Evolutionary conservation across 2,113 vertebrate species (phyloP), one percentile per base, ranked within the genome.

Genomic region (Lasiurus cinereus): DNA sequence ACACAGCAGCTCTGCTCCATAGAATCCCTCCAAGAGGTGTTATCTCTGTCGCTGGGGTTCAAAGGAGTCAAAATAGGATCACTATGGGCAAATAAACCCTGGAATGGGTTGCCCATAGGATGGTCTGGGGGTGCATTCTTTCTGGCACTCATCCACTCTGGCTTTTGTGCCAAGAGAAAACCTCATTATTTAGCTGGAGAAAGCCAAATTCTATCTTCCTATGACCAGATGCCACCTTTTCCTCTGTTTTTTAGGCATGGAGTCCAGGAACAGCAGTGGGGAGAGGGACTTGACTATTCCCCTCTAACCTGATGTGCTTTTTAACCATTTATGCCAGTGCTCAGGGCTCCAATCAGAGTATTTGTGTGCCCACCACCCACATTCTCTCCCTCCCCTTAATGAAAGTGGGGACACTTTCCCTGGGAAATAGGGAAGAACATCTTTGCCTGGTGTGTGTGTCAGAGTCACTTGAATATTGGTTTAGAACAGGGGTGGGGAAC

Each of bases 91-190:
- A n/a, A 54, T 21, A 62, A 62, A 54, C 36, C 50, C 4, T 64
- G 48, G 33, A 50, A 3, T 50, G 9, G 7, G 10, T 27, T 79
- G n/a, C 72, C 22, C 48, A 50, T 33, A 70, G 31, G 66, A 48
- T 85, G 77, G 39, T 48, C 27, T 83, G 3, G 50, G 50, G 13
- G 46, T 16, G 83, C 52, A 16, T 24, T 79, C 15, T 66, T 2
- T 10, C 48, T 88, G 27, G 16, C 10, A 64, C 50, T 15, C 5
- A 27, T 7, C n/a, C 13, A 66, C 10, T 66, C 21, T 78, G 76
- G 19, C 76, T 83, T 93, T 66, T 78, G 39, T 69, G 73, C 88
- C 62, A 67, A 78, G 14, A 76, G 76, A 82, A 90, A 77, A 66
- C 36, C n/a, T 89, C 36, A 79, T 72, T 79, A 54, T 29, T 86